A percentile compares a stretch with the other conserved stretches of the same genome.
phyloP scores from a whole-genome alignment of 2,113 vertebrate genomes.

The Calidris pugnax region DNA sequence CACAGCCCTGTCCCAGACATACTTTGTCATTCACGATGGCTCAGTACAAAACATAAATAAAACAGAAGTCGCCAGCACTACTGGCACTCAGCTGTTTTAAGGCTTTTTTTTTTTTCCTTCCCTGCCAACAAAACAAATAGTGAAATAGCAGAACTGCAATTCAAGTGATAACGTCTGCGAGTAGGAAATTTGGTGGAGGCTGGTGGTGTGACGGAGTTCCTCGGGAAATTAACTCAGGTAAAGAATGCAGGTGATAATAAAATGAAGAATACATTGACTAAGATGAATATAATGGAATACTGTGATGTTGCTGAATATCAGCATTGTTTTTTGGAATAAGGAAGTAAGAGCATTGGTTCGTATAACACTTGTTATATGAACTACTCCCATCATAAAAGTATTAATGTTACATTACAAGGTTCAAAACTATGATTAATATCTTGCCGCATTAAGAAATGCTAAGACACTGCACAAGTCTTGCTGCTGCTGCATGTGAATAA shows the following conservation, averaged over 20 bases:
- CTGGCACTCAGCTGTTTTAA: not conserved
- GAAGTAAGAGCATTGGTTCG: not conserved
- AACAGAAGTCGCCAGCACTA: not conserved
- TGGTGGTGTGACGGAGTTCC: not conserved
- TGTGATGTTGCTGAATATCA: not conserved
- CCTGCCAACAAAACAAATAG: not conserved
- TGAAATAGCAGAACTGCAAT: not conserved
- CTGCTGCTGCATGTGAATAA: not conserved
- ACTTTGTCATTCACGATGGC: constrained; percentile 11
- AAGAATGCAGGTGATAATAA: not conserved
- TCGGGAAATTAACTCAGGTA: not conserved
- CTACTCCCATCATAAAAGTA: not conserved
- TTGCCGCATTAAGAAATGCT: not conserved
- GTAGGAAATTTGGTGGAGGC: not conserved
- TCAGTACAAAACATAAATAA: constrained; percentile 53
- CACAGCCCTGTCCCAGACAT: not conserved
- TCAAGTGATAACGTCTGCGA: not conserved
- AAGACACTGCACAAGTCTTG: not conserved
- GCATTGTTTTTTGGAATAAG: not conserved
- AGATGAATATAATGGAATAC: not conserved
- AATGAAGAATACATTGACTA: not conserved
- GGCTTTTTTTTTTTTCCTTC: not conserved
- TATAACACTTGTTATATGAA: not conserved
- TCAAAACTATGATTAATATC: not conserved
- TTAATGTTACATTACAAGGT: not conserved